These are phyloP conservation scores for Lasaia peninsularis DNA, from an alignment of 1,140 invertebrate genomes.

Conservation along the genomic window DNA sequence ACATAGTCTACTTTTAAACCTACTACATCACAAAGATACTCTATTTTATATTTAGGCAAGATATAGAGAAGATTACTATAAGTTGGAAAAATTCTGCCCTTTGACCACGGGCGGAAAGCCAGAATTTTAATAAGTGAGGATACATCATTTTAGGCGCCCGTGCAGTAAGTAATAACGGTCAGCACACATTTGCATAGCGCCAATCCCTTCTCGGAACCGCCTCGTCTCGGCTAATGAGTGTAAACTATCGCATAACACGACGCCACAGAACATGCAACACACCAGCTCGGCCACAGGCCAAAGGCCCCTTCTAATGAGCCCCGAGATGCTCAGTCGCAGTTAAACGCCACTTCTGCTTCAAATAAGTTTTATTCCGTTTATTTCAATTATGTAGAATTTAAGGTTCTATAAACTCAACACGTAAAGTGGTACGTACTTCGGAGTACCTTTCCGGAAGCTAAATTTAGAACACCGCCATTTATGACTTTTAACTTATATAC, in stretches of 20 bases:
- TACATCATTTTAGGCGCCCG: constrained; percentile 1
- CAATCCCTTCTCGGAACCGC: constrained; percentile 16
- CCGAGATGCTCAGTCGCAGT: not conserved
- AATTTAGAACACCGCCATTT: too few species aligned
- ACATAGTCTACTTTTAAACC: too few species aligned
- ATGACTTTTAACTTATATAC: too few species aligned
- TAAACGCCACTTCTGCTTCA: not conserved
- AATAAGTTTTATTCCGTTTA: not conserved
- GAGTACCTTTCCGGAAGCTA: too few species aligned
- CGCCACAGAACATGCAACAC: not conserved
- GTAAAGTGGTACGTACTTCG: too few species aligned
- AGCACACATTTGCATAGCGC: constrained; percentile 16
- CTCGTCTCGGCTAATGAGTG: constrained; percentile 17
- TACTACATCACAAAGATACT: too few species aligned
- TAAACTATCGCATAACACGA: constrained; percentile 11
- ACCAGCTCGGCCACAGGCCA: not conserved
- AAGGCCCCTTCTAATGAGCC: constrained; percentile 13
- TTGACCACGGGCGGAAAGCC: too few species aligned
- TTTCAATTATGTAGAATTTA: too few species aligned
- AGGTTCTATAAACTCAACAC: too few species aligned
- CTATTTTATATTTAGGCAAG: too few species aligned
- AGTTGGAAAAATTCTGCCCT: too few species aligned
- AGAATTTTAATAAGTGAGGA: not conserved
- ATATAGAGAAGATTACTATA: too few species aligned
- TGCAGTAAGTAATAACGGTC: constrained; percentile 13